Evolutionary conservation across 2,888 invertebrate genomes (phyloP).

Genomic region (Drosophila subquinaria): DNA sequence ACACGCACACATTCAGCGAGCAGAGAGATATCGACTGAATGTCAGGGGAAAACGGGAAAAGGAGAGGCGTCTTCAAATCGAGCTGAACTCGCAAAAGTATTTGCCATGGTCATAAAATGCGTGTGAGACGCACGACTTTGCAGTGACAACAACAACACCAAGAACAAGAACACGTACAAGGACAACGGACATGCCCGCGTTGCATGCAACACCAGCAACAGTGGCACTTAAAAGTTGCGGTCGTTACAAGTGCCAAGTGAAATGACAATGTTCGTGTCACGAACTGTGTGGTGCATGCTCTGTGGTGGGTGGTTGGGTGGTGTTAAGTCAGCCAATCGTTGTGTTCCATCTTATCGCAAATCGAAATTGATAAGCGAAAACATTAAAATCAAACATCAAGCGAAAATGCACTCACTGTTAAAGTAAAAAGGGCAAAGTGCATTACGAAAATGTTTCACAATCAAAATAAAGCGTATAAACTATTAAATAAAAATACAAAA

Average conservation of each 20-base stretch:
- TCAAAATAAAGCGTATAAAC: background rate
- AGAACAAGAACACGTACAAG: constrained; percentile 34
- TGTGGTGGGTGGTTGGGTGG: background rate
- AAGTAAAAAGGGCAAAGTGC: constrained; percentile 4
- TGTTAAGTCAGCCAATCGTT: constrained; percentile 42
- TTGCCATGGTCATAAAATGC: constrained; percentile 59
- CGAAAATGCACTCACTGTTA: constrained; percentile 15
- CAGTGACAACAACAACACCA: constrained; percentile 20
- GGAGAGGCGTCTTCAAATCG: constrained; percentile 7
- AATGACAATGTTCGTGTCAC: constrained; percentile 31
- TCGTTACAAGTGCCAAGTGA: constrained; percentile 41
- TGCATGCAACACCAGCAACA: constrained; percentile 16
- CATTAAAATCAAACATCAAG: constrained; percentile 32
- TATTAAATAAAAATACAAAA: background rate
- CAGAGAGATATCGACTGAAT: constrained; percentile 3
- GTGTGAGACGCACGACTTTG: constrained; percentile 20
- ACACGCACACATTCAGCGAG: background rate
- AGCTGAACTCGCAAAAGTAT: constrained; percentile 38
- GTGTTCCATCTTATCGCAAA: constrained; percentile 46
- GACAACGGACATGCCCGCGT: constrained; percentile 13
- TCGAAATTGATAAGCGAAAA: constrained; percentile 50
- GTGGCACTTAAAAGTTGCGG: constrained; percentile 55
- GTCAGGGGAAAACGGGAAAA: background rate
- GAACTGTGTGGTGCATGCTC: background rate
- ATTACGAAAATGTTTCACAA: background rate